Evolutionary conservation across 2,113 vertebrate species (phyloP).

Genomic region (Semnornis frantzii): DNA sequence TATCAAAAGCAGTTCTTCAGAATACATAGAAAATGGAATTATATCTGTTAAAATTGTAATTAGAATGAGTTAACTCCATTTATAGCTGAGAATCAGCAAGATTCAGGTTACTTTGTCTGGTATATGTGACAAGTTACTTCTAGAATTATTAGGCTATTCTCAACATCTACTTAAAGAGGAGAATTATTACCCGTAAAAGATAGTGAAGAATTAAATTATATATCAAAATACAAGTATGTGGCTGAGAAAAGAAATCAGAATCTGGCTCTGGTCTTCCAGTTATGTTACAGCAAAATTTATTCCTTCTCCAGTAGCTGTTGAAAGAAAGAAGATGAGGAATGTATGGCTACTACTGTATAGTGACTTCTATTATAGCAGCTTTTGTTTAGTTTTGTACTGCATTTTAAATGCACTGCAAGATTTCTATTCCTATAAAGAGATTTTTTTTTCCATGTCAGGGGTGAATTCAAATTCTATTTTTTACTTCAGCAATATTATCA

Average conservation of each 20-base stretch:
- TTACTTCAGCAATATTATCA: not conserved
- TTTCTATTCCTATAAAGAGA: not conserved
- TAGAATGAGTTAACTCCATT: not conserved
- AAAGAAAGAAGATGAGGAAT: not conserved
- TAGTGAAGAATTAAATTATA: not conserved
- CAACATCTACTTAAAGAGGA: not conserved
- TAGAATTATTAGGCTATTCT: not conserved
- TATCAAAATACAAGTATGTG: not conserved
- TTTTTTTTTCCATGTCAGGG: not conserved
- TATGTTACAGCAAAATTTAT: not conserved
- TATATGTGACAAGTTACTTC: not conserved
- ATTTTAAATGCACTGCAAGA: not conserved
- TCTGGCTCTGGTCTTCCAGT: not conserved
- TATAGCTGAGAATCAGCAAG: not conserved
- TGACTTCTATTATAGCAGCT: not conserved
- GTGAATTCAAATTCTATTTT: not conserved
- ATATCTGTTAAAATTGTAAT: not conserved
- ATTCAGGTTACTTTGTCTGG: not conserved
- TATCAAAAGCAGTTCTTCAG: not conserved
- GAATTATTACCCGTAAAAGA: not conserved
- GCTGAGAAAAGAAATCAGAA: not conserved
- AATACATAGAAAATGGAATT: not conserved
- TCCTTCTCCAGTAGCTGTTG: not conserved
- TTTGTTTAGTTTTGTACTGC: not conserved
- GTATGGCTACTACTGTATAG: not conserved